Evolutionary conservation across 2,888 invertebrate species (phyloP), one percentile per base, ranked within the genome.

Genomic region (Dysmachus trigonus): DNA sequence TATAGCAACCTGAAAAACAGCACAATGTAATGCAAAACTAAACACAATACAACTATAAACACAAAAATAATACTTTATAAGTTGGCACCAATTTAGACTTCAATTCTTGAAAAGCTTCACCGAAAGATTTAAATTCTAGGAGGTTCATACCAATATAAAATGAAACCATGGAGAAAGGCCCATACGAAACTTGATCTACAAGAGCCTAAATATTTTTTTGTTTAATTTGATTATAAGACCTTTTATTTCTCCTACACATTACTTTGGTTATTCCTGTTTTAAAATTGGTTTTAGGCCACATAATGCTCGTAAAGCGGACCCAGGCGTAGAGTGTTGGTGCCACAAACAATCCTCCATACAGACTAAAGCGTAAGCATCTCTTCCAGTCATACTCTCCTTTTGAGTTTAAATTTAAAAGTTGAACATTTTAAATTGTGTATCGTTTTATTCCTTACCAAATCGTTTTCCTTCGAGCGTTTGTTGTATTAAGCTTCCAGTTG

Each of bases 271-370:
- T 90, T 76, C 96, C 96, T 88, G 94, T 94, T 91, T 93, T 94
- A 74, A 97, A 90, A 88, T 94, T 94, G 88, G 93, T 94, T 86
- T 94, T 94, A 22, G 97, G 97, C 95, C 96, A 96, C 91, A 97
- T 93, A 85, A 93, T 93, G 88, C 94, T 95, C 73, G 96, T 95
- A 81, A 96, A 91, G 89, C 94, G 95, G 85, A 97, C 93, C 97
- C 97, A 97, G 76, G 94, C 94, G 90, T 96, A 96, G 0, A 97
- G 91, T 5, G 96, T 95, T 22, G 97, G 97, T 3, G 97, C 97
- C 41, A 96, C 96, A 91, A 95, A 96, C 86, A 95, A 93, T 4
- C 95, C 94, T 15, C 97, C 97, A 90, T 95, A 97, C 62, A 96
- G 89, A 89, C 96, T 94, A 92, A 95, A 97, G 88, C 96, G 93